Evolutionary conservation across 2,113 vertebrate genomes (phyloP), one percentile per base, ranked within the genome.

Genomic region (Elanus axillaris): DNA sequence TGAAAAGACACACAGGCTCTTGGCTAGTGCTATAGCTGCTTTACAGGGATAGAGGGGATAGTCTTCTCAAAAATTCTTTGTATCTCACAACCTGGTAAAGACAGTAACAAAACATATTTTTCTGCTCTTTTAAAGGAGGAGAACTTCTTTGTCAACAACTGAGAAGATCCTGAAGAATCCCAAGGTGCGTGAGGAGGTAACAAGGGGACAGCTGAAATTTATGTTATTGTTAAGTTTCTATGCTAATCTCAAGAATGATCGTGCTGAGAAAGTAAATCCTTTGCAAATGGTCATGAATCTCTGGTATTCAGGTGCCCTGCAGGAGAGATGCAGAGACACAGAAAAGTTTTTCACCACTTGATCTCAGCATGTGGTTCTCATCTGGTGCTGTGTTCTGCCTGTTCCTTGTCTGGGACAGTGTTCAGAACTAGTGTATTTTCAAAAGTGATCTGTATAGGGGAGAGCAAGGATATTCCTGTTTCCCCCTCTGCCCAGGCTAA

Each of bases 221-320:
- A 69, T 68, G 47, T 87, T 69, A 32, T 26, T 69, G n/a, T 85
- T 58, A 73, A 31, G 42, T 86, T 88, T 68, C 81, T 55, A 0
- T 68, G 74, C 40, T 93, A 42, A 63, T 81, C 85, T 81, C 86
- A 78, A 43, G 47, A 80, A 72, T 40, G 60, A 77, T 56, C n/a
- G 1, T 73, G 53, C 80, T 79, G 86, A 87, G 94, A 81, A 81
- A 78, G 62, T 53, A 63, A 92, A 87, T 82, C 48, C 69, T 87
- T 78, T 75, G 36, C 80, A 83, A 92, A 89, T 64, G 56, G 56
- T 89, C 18, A 32, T 63, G 36, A 75, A 64, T 81, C 72, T 83
- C 53, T 91, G 83, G 81, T 32, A 48, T 94, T 95, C 66, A 92
- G 79, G 94, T 95, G 86, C 77, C 86, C 77, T 82, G 86, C 36